Evolutionary conservation across 2,113 vertebrate species (phyloP).

Genomic region (Marcusenius ussheri): DNA sequence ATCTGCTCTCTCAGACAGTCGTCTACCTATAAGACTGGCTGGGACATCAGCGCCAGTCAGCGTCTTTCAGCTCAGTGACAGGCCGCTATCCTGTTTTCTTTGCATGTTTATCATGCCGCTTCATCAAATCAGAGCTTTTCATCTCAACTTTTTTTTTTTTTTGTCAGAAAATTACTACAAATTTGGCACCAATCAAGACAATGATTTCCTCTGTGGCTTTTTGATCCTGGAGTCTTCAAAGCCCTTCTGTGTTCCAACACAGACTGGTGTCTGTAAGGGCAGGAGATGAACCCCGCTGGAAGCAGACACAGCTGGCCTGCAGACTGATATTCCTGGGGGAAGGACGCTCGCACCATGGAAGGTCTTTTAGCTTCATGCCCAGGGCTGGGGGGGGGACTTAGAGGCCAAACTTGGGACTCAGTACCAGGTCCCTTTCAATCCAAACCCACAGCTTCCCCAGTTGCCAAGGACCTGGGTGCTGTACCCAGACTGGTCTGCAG

Average conservation of each 20-base stretch:
- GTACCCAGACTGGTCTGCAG: neutral
- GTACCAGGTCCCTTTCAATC: neutral
- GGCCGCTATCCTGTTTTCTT: neutral
- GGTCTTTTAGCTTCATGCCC: neutral
- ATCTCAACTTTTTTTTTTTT: conserved; percentile 5
- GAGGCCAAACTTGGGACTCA: neutral
- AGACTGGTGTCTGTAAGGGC: neutral
- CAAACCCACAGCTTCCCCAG: neutral
- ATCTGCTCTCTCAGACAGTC: neutral
- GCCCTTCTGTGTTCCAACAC: neutral
- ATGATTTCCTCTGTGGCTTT: conserved; percentile 2
- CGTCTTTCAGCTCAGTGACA: neutral
- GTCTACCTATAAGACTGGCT: neutral
- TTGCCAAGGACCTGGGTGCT: neutral
- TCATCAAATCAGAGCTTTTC: neutral
- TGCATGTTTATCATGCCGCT: neutral
- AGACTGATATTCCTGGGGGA: neutral
- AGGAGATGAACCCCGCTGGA: neutral
- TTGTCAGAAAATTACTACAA: conserved; percentile 6
- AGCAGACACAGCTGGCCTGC: neutral
- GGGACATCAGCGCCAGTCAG: neutral
- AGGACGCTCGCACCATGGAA: neutral
- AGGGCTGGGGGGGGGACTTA: neutral
- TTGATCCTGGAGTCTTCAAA: conserved; percentile 6
- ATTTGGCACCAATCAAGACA: conserved; percentile 8